Evolutionary conservation across 2,113 vertebrate genomes (phyloP), one percentile per base, ranked within the genome.

Genomic region (Dasyornis broadbenti): DNA sequence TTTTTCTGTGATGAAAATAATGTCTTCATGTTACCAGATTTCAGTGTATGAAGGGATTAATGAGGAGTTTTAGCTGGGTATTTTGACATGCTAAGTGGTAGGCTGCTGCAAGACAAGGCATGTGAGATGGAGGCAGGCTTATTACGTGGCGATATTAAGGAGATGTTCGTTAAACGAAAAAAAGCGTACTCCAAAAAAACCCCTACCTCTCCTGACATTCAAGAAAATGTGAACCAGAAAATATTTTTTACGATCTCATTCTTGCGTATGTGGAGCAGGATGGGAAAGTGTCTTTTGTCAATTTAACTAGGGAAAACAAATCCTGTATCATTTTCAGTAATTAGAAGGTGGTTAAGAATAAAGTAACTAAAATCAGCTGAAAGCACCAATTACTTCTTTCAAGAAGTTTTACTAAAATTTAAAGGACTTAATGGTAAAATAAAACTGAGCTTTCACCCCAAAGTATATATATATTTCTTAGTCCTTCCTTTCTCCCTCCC

Each of bases 101-200:
- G 70, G 45, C 42, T 85, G 70, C 60, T 18, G 21, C 52, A 82
- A 49, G 66, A 79, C 44, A 78, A 57, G 30, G 27, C n/a, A 5
- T 28, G 11, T 47, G 56, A 73, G 30, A 45, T 40, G 27, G 50
- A 82, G 23, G 23, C 50, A 69, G 66, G 40, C 30, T 15, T 60
- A 14, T 50, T 70, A 21, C 20, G 26, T 52, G 22, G 13, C 33
- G 42, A 18, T 75, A 37, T 61, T 92, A 57, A 61, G 54, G 54
- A 82, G 21, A 18, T 15, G 4, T 37, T 91, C 4, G 39, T 61
- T 27, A 4, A 61, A 66, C 56, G 20, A 33, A 56, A 79, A 50
- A 57, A 54, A 19, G 1, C 13, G 14, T 35, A 30, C 5, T 33
- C 8, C 1, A 28, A 50, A 60, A 91, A 56, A 42, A 5, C 0